Percentiles rank a stretch among this genome's conserved stretches.
phyloP scores from a whole-genome alignment of 2,888 invertebrate species.

The Apamea epomidion region DNA sequence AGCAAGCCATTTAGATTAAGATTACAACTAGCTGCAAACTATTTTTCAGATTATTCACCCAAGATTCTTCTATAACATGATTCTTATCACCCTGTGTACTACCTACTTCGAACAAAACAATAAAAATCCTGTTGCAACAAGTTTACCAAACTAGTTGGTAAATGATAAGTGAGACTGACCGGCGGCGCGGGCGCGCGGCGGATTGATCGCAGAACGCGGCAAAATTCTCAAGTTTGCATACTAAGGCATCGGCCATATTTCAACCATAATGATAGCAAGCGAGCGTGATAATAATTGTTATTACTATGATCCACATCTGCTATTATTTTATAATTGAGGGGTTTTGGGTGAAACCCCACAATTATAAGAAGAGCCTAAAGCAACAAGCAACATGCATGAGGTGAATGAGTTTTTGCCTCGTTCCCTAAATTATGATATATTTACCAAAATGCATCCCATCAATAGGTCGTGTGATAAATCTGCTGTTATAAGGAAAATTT shows the following conservation, averaged over 20 bases:
- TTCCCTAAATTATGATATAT: slow-evolving; percentile 86
- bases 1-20: background rate
- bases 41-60: slow-evolving; percentile 6
- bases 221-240: slow-evolving; percentile 86
- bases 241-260: slow-evolving; percentile 86
- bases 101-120: slow-evolving; percentile 27
- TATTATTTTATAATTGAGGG: slow-evolving; percentile 91
- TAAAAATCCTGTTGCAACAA: slow-evolving; percentile 21
- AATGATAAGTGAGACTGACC: slow-evolving; percentile 64
- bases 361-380: slow-evolving; percentile 90
- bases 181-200: slow-evolving; percentile 59
- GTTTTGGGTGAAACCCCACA: slow-evolving; percentile 90
- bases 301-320: slow-evolving; percentile 90
- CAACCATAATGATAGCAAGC: slow-evolving; percentile 87
- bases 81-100: slow-evolving; percentile 17
- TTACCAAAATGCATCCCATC: slow-evolving; percentile 78
- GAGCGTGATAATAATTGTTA: slow-evolving; percentile 91
- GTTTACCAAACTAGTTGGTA: slow-evolving; percentile 57
- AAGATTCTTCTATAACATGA: slow-evolving; percentile 4
- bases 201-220: slow-evolving; percentile 66
- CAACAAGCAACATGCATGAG: slow-evolving; percentile 86
- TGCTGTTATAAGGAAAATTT: slow-evolving; percentile 61
- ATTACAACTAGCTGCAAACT: background rate
- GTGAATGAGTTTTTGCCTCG: slow-evolving; percentile 84
- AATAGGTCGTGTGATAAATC: slow-evolving; percentile 72